Base-by-base conservation (phyloP, 2,113 vertebrate species). In the Neolamprologus sp. region DNA sequence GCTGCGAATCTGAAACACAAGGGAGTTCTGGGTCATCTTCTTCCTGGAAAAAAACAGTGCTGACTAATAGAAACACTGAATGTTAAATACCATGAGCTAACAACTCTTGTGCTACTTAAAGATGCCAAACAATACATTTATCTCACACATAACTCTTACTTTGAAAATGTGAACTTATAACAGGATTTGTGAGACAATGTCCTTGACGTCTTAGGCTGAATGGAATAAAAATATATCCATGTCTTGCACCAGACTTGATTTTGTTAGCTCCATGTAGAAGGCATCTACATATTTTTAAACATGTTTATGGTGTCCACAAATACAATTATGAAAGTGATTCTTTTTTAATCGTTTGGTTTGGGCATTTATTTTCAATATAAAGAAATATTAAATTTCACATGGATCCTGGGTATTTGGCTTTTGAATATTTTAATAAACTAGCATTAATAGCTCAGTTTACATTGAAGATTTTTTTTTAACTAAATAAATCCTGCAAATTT, bases 391-490 rank as follows among this genome's bases (percentile, higher is more conserved):
- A 71, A 42, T 71, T 71, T 42, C 35, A 42, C n/a, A 42, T 9
- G 37, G n/a, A 42, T 42, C 65, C 65, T 42, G 12, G n/a, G 63
- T 40, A 23, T 21, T 42, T 26, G 3, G 1, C 37, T 71, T 23
- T 42, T 71, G 65, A 71, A 42, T 42, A 6, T 10, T 73, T 73
- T 73, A 73, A 73, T 28, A 73, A 45, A 26, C 68, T 73, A 73
- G 21, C 68, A 73, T 73, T 73, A 5, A 73, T 73, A 10, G 65
- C 5, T 26, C 40, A 45, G 5, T 45, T 73, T 73, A 26, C 21
- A 26, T 45, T 26, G 65, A 0, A 14, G 14, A 7, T 37, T 23
- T 40, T 10, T 14, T 13, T 45, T 7, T 0, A 7, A n/a, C 33
- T n/a, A 23, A 9, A 7, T 5, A 31, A 40, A 53, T 82, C 63